These are phyloP conservation scores for Martes martes DNA, from an alignment of 2,113 vertebrate species.

Conservation along the genomic window DNA sequence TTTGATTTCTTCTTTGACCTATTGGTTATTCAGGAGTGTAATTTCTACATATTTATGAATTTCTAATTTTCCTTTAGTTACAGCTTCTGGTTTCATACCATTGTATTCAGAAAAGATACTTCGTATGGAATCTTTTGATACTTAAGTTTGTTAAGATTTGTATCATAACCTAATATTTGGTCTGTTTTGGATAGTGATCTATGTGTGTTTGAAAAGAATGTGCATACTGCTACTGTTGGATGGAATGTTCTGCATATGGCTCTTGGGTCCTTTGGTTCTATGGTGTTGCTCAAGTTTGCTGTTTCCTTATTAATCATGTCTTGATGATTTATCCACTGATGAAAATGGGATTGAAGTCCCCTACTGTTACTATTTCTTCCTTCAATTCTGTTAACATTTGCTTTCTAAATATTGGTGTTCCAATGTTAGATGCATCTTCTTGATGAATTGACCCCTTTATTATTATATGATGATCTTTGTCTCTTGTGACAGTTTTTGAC, in stretches of 20 bases:
- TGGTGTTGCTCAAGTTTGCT: neutral
- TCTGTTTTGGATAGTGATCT: neutral
- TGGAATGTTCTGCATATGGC: neutral
- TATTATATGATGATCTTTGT: neutral
- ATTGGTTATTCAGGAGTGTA: neutral
- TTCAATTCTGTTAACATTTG: neutral
- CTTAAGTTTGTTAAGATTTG: neutral
- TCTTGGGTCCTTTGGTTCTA: neutral
- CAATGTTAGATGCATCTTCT: neutral
- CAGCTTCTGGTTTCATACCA: neutral
- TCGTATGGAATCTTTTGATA: neutral
- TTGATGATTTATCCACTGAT: neutral
- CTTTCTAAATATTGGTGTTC: neutral
- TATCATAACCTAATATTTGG: neutral
- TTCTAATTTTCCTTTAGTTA: neutral
- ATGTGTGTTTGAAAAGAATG: neutral
- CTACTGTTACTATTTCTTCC: neutral
- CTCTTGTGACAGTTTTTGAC: neutral
- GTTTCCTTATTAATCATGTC: neutral
- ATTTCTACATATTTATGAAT: neutral
- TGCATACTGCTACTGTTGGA: neutral
- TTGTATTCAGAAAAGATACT: neutral
- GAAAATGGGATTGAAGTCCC: neutral
- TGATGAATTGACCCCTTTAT: neutral
- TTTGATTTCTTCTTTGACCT: neutral